Conservation (phyloP, 2,888 invertebrate species). For the Psylliodes chrysocephalus region DNA sequence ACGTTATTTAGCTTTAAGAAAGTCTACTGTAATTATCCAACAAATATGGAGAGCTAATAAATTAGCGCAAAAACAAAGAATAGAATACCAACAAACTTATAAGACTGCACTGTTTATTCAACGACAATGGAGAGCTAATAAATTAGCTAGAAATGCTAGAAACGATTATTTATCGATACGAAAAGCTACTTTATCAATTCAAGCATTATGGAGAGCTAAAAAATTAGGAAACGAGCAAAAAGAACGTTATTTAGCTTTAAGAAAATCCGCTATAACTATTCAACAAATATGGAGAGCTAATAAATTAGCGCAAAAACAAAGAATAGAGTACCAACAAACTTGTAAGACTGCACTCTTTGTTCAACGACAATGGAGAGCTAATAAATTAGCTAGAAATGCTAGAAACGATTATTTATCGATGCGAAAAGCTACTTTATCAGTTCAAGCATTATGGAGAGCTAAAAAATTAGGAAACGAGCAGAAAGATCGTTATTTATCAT, state of each 20-base stretch:
- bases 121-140: conserved; percentile 57
- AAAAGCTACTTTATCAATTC: conserved; percentile 58
- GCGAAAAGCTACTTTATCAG: conserved; percentile 53
- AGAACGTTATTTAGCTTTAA: conserved; percentile 50
- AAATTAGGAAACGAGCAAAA: too few species aligned
- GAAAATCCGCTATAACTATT: conserved; percentile 49
- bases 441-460: too few species aligned
- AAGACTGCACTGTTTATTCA: conserved; percentile 38
- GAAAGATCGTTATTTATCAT: too few species aligned
- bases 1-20: conserved; percentile 51
- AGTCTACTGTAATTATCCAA: conserved; percentile 48
- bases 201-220: too few species aligned
- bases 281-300: conserved; percentile 51
- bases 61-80: conserved; percentile 41
- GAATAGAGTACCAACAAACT: conserved; percentile 26
- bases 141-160: conserved; percentile 47
- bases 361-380: conserved; percentile 57
- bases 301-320: conserved; percentile 41
- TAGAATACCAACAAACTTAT: conserved; percentile 29
- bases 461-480: too few species aligned
- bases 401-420: conserved; percentile 55
- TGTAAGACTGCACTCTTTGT: conserved; percentile 31
- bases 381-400: conserved; percentile 46
- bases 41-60: conserved; percentile 49
- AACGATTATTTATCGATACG: conserved; percentile 55